Conservation (phyloP, 1,140 invertebrate species). For the Neelides sp. region DNA sequence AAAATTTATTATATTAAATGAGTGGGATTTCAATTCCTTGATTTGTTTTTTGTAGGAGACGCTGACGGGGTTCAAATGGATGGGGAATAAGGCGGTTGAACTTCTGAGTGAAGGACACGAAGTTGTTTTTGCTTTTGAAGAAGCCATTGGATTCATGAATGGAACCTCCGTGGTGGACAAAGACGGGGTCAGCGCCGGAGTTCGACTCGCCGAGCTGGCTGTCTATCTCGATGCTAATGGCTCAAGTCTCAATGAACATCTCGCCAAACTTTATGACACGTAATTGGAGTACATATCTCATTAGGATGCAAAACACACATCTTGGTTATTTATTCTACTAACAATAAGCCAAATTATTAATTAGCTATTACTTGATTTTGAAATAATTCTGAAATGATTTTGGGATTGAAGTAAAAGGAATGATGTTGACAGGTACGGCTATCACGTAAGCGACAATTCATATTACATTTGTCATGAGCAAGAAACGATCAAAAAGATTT, state of each 20-base stretch:
- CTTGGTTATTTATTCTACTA: not conserved
- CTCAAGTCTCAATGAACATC: constrained; percentile 55
- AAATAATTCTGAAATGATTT: not conserved
- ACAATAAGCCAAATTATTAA: not conserved
- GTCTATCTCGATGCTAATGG: constrained; percentile 55
- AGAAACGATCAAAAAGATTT: constrained; percentile 57
- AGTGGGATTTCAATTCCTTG: no score
- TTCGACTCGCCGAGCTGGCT: constrained; percentile 62
- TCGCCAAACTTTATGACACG: constrained; percentile 64
- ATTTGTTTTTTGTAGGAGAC: constrained; percentile 55
- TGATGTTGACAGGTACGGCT: constrained; percentile 54
- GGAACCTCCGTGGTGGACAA: constrained; percentile 77
- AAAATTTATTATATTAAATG: not conserved
- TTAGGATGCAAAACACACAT: no score
- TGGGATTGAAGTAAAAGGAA: no score
- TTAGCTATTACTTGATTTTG: not conserved
- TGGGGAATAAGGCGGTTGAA: constrained; percentile 80
- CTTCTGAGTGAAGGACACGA: constrained; percentile 52
- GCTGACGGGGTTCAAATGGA: constrained; percentile 99
- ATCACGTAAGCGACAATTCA: constrained; percentile 70
- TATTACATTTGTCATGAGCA: constrained; percentile 78
- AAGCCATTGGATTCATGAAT: constrained; percentile 92
- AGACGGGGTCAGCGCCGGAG: constrained; percentile 82
- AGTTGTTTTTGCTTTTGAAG: constrained; percentile 90
- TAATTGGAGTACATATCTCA: no score